Evolutionary conservation across 2,113 vertebrate genomes (phyloP).

Genomic region (Zosterops japonicus): DNA sequence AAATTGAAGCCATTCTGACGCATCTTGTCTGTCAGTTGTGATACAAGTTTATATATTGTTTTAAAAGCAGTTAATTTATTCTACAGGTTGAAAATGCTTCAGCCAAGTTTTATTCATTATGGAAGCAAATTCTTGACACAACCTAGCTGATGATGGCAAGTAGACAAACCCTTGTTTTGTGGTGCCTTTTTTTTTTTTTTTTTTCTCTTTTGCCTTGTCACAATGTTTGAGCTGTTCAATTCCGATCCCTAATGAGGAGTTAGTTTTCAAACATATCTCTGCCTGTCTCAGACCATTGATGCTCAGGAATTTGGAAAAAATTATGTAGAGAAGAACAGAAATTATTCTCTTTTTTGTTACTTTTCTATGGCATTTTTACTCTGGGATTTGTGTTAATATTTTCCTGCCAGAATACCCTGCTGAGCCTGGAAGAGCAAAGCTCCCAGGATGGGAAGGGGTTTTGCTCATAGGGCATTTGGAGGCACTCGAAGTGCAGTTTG

Average conservation of each 20-base stretch:
- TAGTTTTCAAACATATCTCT: neutral
- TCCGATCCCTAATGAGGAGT: neutral
- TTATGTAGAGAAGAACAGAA: neutral
- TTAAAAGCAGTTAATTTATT: neutral
- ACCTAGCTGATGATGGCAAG: neutral
- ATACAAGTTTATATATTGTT: neutral
- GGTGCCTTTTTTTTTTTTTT: neutral
- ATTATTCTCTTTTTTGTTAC: neutral
- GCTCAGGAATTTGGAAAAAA: neutral
- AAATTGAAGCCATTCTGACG: neutral
- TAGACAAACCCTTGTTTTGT: neutral
- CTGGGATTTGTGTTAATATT: neutral
- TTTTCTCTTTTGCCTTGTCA: neutral
- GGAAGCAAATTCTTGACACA: neutral
- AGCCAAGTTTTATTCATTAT: neutral
- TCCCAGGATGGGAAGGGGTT: neutral
- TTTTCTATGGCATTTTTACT: neutral
- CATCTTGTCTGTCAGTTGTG: neutral
- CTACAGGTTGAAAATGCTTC: conserved; percentile 9
- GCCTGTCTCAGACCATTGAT: neutral
- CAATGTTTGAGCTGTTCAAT: neutral
- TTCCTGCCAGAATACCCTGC: neutral
- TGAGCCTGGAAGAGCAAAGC: neutral
- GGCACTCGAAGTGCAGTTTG: neutral
- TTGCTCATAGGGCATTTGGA: neutral